A percentile compares a stretch with the other conserved stretches of the same genome.
phyloP scores from a whole-genome alignment of 2,113 vertebrate genomes.

The Hyla sarda region DNA sequence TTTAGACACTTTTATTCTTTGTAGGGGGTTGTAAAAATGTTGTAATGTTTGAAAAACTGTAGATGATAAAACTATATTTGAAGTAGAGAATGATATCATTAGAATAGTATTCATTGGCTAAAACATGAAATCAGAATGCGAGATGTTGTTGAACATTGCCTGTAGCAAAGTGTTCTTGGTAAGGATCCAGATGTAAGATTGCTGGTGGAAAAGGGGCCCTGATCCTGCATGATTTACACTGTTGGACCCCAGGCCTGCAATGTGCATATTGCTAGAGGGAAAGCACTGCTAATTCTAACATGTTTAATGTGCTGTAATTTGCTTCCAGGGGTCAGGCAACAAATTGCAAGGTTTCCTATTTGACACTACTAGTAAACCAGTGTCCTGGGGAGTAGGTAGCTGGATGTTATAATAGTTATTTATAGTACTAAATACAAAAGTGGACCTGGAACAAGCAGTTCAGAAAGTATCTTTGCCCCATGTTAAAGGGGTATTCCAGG shows the following conservation, averaged over 20 bases:
- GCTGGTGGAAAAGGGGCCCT: background rate
- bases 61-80: background rate
- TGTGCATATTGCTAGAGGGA: background rate
- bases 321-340: background rate
- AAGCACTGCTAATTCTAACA: background rate
- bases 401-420: background rate
- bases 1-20: background rate
- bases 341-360: slow-evolving; percentile 1
- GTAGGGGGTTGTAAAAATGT: background rate
- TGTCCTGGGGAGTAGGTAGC: background rate
- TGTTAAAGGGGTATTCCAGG: too few relatives aligned
- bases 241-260: background rate
- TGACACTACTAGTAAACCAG: background rate
- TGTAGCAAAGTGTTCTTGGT: background rate
- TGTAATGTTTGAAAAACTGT: background rate
- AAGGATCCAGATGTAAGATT: background rate
- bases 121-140: background rate
- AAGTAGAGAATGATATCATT: background rate
- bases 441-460: too few relatives aligned
- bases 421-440: background rate
- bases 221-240: background rate
- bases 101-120: background rate
- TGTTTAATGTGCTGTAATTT: background rate
- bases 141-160: background rate
- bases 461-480: too few relatives aligned